Base-by-base conservation (phyloP, 2,113 vertebrate genomes). In the Uropsilus gracilis region DNA sequence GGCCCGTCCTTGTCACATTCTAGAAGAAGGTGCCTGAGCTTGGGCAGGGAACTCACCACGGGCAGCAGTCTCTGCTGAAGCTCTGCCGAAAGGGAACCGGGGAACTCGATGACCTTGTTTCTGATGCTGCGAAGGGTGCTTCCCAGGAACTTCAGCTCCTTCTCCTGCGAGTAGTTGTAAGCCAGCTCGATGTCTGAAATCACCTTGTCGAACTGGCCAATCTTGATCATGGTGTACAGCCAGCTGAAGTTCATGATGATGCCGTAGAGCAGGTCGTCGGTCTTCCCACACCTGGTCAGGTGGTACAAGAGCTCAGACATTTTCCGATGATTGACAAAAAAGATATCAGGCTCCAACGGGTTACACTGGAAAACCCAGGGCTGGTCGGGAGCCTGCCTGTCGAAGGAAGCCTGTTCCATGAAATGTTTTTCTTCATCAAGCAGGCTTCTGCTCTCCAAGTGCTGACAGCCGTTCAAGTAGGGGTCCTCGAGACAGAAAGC, bases 191-290 rank as follows among this genome's bases (percentile, higher is more conserved):
- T 99, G 96, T 99, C 99, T 2, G 98, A 97, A 82, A 99, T 98
- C 68, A 99, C 99, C 97, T 99, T 99, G 86, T 99, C 99, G 94
- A 99, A 99, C 95, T 99, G 99, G 87, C 99, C 99, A 53, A 99
- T 99, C 98, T 99, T 99, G 97, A 99, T 99, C 99, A 99, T 99
- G 81, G 99, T 99, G 90, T 99, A 99, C 1, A 99, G 98, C 99
- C 99, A 99, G 96, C 99, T 99, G 97, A 99, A 99, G 97, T 99
- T 99, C 99, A 99, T 99, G 92, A 99, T 99, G 96, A 99, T 99
- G 22, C 99, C 99, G 0, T 99, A 99, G 93, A 99, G 99, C 80
- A 99, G 99, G 97, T 99, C 99, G 64, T 99, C 99, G 0, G 99
- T 99, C 91, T 99, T 99, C 7, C 99, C 99, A 94, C 99, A 99